Evolutionary conservation across 1,140 invertebrate genomes (phyloP).

Genomic region (Nilaparvata lugens): DNA sequence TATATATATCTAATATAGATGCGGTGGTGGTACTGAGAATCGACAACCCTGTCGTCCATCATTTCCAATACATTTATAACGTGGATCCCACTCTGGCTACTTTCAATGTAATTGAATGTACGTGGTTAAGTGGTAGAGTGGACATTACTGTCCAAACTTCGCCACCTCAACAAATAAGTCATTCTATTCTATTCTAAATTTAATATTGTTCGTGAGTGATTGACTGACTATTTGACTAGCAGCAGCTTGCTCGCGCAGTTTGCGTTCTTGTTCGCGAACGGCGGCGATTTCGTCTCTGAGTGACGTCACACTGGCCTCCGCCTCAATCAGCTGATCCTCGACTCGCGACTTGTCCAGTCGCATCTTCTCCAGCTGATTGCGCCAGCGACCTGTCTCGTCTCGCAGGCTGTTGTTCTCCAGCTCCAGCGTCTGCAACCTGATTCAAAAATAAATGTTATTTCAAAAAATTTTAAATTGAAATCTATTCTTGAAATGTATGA

Average conservation of each 20-base stretch:
- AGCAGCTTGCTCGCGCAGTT: constrained; percentile 46
- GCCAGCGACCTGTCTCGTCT: constrained; percentile 56
- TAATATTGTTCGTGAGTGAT: too few relatives aligned
- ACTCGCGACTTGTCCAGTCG: constrained; percentile 39
- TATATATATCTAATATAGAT: too few relatives aligned
- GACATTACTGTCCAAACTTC: too few relatives aligned
- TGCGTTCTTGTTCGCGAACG: constrained; percentile 44
- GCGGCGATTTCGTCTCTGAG: constrained; percentile 44
- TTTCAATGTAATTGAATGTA: too few relatives aligned
- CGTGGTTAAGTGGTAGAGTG: too few relatives aligned
- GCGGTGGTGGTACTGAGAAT: too few relatives aligned
- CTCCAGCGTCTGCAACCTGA: constrained; percentile 64
- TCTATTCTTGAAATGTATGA: too few relatives aligned
- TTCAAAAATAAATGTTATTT: constrained; percentile 4
- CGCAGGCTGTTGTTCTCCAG: constrained; percentile 63
- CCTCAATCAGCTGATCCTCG: constrained; percentile 45
- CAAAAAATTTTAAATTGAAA: background rate
- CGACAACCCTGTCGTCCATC: too few relatives aligned
- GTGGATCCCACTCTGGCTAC: too few relatives aligned
- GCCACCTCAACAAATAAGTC: too few relatives aligned
- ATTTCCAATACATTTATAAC: too few relatives aligned
- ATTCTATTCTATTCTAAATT: too few relatives aligned
- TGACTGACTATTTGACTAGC: constrained; percentile 31
- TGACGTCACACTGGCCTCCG: constrained; percentile 41
- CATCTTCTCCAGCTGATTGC: constrained; percentile 45